Evolutionary conservation across 2,888 invertebrate species (phyloP).

Genomic region (Leucania comma): DNA sequence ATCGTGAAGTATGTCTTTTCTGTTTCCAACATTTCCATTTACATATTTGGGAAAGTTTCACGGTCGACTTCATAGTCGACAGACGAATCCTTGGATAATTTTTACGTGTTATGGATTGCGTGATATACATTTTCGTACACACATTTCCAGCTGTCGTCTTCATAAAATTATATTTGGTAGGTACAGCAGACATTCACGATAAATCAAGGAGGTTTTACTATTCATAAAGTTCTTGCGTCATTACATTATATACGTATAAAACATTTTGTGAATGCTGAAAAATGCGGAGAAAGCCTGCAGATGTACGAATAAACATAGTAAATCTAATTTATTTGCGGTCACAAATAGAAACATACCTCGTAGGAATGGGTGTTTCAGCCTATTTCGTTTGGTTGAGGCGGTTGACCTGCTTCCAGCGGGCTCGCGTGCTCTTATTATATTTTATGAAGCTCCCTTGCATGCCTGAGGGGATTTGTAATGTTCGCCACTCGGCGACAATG

Average conservation of each 20-base stretch:
- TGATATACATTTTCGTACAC: constrained; percentile 41
- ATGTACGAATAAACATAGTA: constrained; percentile 19
- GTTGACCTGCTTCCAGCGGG: constrained; percentile 79
- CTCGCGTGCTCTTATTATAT: constrained; percentile 86
- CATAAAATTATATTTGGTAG: constrained; percentile 53
- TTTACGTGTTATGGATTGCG: constrained; percentile 71
- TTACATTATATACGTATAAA: constrained; percentile 51
- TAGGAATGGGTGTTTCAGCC: constrained; percentile 47
- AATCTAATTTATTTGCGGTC: constrained; percentile 50
- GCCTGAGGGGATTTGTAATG: constrained; percentile 81
- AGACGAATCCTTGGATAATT: constrained; percentile 73
- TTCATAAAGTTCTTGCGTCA: constrained; percentile 51
- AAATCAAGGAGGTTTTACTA: constrained; percentile 50
- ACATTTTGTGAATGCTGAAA: constrained; percentile 38
- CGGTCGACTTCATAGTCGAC: constrained; percentile 71
- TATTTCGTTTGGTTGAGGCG: constrained; percentile 58
- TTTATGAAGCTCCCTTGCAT: constrained; percentile 84
- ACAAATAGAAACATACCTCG: constrained; percentile 51
- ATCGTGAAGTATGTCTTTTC: constrained; percentile 68
- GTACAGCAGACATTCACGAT: constrained; percentile 35
- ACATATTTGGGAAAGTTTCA: constrained; percentile 73
- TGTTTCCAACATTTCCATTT: constrained; percentile 76
- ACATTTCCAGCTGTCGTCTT: constrained; percentile 43
- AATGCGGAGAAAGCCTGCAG: constrained; percentile 11
- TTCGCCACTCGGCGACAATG: constrained; percentile 78